phyloP scores from a whole-genome alignment of 1,140 invertebrate genomes.

The Apis cerana region DNA sequence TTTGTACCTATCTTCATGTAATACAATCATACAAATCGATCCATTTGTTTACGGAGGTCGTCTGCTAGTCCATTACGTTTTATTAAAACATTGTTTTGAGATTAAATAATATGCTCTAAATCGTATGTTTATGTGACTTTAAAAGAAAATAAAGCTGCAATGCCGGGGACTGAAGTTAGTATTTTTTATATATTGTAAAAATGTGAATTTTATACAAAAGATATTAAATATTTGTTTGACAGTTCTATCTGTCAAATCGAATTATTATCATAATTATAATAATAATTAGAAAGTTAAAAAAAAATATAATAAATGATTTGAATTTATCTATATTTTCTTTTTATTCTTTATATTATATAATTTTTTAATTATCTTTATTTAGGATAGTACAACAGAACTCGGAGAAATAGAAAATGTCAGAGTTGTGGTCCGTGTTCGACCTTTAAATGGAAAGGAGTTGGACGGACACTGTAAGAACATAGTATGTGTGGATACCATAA shows the following conservation, averaged over 20 bases:
- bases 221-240: constrained; percentile 28
- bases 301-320: not conserved
- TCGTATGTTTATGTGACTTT: constrained; percentile 54
- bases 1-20: not conserved
- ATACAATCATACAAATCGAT: constrained; percentile 57
- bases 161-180: constrained; percentile 67
- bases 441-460: constrained; percentile 91
- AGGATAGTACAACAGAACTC: constrained; percentile 69
- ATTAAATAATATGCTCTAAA: constrained; percentile 64
- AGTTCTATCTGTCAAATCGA: constrained; percentile 40
- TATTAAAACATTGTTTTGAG: constrained; percentile 31
- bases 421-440: constrained; percentile 93
- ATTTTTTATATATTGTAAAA: constrained; percentile 3
- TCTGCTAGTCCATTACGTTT: constrained; percentile 58
- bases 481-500: constrained; percentile 88
- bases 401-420: constrained; percentile 82
- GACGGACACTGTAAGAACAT: constrained; percentile 86
- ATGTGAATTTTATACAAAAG: not conserved
- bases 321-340: constrained; percentile 28
- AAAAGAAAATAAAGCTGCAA: constrained; percentile 44
- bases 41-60: constrained; percentile 71
- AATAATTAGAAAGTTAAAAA: too few species aligned
- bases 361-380: constrained; percentile 18
- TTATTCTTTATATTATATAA: not conserved
- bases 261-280: not conserved